Base-by-base conservation (phyloP, 2,797 vertebrate genomes). In the Lindbergichthys nudifrons region DNA sequence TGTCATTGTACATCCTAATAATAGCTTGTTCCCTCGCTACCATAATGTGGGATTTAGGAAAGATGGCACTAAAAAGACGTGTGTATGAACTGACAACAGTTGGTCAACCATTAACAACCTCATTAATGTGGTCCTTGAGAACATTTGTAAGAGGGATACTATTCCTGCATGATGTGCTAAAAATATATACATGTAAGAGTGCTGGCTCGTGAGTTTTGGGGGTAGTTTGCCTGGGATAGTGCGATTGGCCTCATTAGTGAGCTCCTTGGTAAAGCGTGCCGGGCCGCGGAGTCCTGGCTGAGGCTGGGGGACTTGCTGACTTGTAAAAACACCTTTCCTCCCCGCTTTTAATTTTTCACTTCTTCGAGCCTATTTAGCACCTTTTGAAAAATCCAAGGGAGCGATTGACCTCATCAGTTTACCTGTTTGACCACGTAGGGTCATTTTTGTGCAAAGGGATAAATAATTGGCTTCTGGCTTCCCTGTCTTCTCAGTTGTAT, bases 301-400 rank as follows among this genome's bases (percentile, higher is more conserved):
- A 82, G 82, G 89, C 89, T 84, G 3, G 11, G 89, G 87, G 91
- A 88, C 85, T 89, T 93, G 91, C 92, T 94, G 92, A 94, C 91
- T 90, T 73, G 59, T 80, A 48, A 77, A 89, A 88, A 86, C 74
- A 80, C 74, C 61, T 89, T 81, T 87, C 50, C 54, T 67, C 42
- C 54, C 75, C 61, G 59, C 76, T 79, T 79, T 83, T 82, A 50
- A 68, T 85, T 80, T 54, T 72, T 54, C 30, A 43, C 63, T 69
- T 61, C 75, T 78, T 19, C 1, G 36, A 73, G 71, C 81, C 61
- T 6, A 36, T 83, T 82, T 84, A 80, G 74, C 74, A 18, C 53
- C 58, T 79, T 79, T 58, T 47, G 45, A 75, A 88, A 86, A 73
- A 58, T 81, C 79, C 67, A 65, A 62, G 70, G 78, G 80, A 87